Percentiles rank a stretch among this genome's conserved stretches.
These are phyloP conservation scores for Antennarius striatus DNA, from an alignment of 2,113 vertebrate species.

Conservation along the genomic window DNA sequence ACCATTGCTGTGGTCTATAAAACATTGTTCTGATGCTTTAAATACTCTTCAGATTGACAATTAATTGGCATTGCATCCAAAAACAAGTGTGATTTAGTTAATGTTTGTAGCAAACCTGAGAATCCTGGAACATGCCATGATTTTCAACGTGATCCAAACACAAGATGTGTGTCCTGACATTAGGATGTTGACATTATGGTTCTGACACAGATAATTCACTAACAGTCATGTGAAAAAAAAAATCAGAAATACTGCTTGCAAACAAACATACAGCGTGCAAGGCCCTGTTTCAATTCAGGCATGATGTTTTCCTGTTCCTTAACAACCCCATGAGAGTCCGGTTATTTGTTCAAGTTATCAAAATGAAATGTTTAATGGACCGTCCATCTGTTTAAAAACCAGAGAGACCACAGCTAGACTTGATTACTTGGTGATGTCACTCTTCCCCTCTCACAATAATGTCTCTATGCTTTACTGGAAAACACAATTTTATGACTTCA, in stretches of 20 bases:
- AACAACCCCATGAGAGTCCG: constrained; percentile 19
- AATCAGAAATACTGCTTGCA: constrained; percentile 49
- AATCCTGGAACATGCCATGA: not conserved
- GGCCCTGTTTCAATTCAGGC: constrained; percentile 18
- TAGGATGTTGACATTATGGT: constrained; percentile 21
- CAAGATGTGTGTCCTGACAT: constrained; percentile 17
- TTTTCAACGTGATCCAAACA: constrained; percentile 1
- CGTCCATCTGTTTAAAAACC: constrained; percentile 24
- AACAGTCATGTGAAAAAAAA: constrained; percentile 60
- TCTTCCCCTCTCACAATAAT: constrained; percentile 3
- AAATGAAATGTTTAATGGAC: constrained; percentile 22
- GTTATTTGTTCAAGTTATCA: constrained; percentile 59
- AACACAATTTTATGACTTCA: not conserved
- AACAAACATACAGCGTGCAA: constrained; percentile 13
- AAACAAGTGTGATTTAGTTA: not conserved
- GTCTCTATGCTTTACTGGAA: constrained; percentile 2
- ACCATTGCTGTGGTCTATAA: too few species aligned
- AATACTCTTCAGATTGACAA: too few species aligned
- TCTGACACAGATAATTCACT: constrained; percentile 11
- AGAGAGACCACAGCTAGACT: constrained; percentile 1
- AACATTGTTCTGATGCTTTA: too few species aligned
- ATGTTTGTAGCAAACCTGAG: not conserved
- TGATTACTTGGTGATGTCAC: constrained; percentile 3
- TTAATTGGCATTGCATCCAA: not conserved
- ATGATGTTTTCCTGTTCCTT: constrained; percentile 36